These are phyloP conservation scores for Allobates femoralis DNA, from an alignment of 2,797 vertebrate genomes.

Conservation along the genomic window DNA sequence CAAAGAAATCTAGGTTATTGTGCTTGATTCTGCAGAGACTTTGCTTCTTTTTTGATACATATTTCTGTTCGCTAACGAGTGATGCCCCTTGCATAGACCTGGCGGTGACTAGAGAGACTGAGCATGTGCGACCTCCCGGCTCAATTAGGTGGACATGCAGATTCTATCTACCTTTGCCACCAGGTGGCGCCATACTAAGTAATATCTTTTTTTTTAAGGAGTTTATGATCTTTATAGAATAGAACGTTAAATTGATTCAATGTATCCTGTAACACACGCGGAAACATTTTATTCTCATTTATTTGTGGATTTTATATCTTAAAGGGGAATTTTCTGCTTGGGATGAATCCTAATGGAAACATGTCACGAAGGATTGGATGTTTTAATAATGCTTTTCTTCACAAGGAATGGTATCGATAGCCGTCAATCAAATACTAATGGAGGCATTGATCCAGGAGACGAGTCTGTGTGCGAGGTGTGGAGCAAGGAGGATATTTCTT, in stretches of 20 bases:
- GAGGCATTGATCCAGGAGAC: background rate
- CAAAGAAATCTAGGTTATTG: no score
- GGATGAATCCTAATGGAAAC: background rate
- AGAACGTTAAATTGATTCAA: background rate
- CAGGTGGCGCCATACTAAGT: no score
- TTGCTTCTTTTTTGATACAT: no score
- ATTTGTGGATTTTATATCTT: background rate
- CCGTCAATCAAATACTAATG: background rate
- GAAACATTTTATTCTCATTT: background rate
- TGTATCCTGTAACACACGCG: background rate
- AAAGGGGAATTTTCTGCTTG: background rate
- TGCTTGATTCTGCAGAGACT: no score
- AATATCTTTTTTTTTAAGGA: background rate
- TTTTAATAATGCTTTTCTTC: background rate
- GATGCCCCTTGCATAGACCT: no score
- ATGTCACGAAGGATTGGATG: background rate
- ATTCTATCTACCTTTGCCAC: no score
- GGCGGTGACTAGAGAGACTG: no score
- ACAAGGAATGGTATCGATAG: slow-evolving; percentile 5
- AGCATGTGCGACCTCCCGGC: no score
- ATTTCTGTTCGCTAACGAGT: no score
- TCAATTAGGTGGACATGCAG: no score
- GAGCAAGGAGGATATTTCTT: background rate
- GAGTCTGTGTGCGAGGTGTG: background rate
- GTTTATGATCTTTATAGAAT: background rate